Percentiles rank a stretch among this genome's conserved stretches.
phyloP scores from a whole-genome alignment of 2,113 vertebrate genomes.

The Candoia aspera region DNA sequence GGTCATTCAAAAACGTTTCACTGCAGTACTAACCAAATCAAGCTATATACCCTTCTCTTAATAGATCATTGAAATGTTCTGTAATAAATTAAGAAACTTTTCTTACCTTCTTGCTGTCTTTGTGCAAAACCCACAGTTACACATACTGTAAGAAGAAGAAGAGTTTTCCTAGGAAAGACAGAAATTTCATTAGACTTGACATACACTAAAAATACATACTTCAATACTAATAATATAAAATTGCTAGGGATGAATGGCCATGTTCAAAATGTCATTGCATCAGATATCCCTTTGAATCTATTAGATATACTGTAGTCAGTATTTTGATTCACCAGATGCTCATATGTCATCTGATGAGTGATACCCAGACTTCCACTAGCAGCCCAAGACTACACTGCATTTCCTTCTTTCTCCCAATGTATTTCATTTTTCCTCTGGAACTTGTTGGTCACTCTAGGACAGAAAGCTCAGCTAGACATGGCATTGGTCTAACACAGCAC shows the following conservation, averaged over 20 bases:
- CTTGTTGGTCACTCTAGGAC: background rate
- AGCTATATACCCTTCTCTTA: constrained; percentile 20
- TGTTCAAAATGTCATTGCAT: background rate
- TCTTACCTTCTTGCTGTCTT: constrained; percentile 80
- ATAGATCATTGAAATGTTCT: constrained; percentile 15
- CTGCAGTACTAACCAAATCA: constrained; percentile 30
- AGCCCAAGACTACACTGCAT: background rate
- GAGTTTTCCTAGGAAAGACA: constrained; percentile 80
- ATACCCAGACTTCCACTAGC: background rate
- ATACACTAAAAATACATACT: background rate
- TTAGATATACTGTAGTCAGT: background rate
- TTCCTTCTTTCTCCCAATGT: background rate
- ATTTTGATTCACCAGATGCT: background rate
- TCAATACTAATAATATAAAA: background rate
- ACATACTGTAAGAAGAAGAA: constrained; percentile 88
- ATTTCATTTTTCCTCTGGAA: background rate
- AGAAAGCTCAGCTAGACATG: background rate
- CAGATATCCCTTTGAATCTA: background rate
- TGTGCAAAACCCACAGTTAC: constrained; percentile 78
- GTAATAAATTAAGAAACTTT: constrained; percentile 20
- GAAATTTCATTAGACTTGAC: background rate
- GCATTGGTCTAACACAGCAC: background rate
- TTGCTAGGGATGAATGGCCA: background rate
- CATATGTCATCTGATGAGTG: background rate
- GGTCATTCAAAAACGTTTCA: constrained; percentile 33